Conservation (phyloP, 2,888 invertebrate species). For the Carabus problematicus region DNA sequence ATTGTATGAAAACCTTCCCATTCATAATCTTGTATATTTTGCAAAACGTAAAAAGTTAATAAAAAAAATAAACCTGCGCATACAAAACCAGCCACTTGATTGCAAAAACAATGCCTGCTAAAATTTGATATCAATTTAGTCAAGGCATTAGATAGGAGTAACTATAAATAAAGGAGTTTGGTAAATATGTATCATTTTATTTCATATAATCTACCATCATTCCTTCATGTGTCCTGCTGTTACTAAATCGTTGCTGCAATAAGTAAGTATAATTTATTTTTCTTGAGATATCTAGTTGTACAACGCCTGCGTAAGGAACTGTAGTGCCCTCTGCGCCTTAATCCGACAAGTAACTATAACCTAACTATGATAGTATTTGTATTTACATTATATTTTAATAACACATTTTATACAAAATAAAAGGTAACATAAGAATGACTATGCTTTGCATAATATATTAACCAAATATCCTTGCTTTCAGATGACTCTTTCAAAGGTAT, state of each 20-base stretch:
- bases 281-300: not conserved
- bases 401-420: conserved; percentile 5
- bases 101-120: conserved; percentile 19
- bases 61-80: conserved; percentile 38
- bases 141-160: conserved; percentile 19
- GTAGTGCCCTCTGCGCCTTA: not conserved
- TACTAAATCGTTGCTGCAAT: not conserved
- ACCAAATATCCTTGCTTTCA: conserved; percentile 1
- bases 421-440: not conserved
- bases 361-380: not conserved
- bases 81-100: conserved; percentile 31
- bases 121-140: conserved; percentile 15
- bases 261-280: not conserved
- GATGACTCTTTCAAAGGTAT: conserved; percentile 46
- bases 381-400: not conserved
- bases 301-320: not conserved
- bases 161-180: conserved; percentile 29
- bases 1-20: conserved; percentile 42
- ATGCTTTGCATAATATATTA: not conserved
- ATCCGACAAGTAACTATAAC: not conserved
- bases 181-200: conserved; percentile 20
- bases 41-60: conserved; percentile 41
- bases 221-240: not conserved
- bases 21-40: conserved; percentile 42
- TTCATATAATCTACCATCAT: conserved; percentile 1